phyloP scores from a whole-genome alignment of 64 coral and sea anemone species.

The Actinia tenebrosa region DNA sequence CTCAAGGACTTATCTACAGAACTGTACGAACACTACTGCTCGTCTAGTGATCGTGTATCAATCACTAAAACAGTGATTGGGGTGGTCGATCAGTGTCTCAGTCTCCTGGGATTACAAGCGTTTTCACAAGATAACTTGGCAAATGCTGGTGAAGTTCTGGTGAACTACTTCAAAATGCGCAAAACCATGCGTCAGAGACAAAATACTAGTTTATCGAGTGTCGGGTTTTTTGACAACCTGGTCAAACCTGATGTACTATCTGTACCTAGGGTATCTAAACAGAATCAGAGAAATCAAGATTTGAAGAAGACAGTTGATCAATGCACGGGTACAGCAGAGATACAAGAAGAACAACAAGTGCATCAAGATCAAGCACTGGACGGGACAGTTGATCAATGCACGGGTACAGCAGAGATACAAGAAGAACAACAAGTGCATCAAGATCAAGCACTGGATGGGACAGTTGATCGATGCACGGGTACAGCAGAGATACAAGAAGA shows the following conservation, averaged over 20 bases:
- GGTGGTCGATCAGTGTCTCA: slow-evolving; percentile 38
- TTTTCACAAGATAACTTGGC: slow-evolving; percentile 21
- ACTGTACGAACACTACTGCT: slow-evolving; percentile 82
- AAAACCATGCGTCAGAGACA: background rate
- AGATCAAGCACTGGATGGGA: background rate
- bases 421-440: background rate
- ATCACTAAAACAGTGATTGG: slow-evolving; percentile 38
- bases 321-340: too few species aligned
- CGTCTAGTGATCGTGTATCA: slow-evolving; percentile 48
- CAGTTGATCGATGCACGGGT: background rate
- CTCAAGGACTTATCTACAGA: slow-evolving; percentile 31
- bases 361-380: background rate
- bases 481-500: background rate
- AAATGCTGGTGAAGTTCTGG: background rate
- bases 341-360: background rate
- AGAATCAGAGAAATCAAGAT: background rate
- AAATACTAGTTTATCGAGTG: background rate
- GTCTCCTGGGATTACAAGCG: slow-evolving; percentile 35
- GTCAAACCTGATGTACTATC: background rate
- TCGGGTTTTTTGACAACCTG: background rate
- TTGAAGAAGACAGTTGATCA: background rate
- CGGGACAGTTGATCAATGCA: background rate
- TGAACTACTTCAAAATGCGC: background rate
- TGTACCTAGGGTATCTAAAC: background rate
- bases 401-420: background rate